Base-by-base conservation (phyloP, 1,140 invertebrate species). In the Drepana arcuata region DNA sequence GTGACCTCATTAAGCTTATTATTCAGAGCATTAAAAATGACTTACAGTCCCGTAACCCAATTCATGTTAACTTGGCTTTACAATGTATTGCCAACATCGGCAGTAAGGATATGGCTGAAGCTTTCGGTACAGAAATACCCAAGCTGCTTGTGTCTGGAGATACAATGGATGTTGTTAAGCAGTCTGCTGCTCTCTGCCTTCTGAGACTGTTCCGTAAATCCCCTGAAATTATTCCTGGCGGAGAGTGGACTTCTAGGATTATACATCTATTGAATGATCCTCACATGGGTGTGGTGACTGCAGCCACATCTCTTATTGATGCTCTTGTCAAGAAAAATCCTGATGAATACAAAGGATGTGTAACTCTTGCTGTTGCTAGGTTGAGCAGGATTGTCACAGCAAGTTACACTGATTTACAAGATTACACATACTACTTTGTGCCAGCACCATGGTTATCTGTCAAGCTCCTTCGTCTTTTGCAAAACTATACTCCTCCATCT, bases 31-130 rank as follows among this genome's bases (percentile, higher is more conserved):
- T 99, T 75, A 99, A 99, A 85, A 99, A 99, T 88, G 98, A 99
- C 86, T 86, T 99, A 55, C 89, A 90, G 53, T 98, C 96, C 32
- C 88, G 97, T 42, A 99, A 99, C 86, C 97, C 98, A 10, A 95
- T 99, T 59, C 97, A 99, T 75, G 96, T 99, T 10, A 99, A 98
- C 84, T 88, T 99, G 48, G 97, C 98, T n/a, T 87, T 99, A 34
- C 98, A 99, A 84, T 99, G 98, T 81, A 99, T 99, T 64, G 97
- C 98, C 9, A 99, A 99, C 83, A 99, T 99, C 83, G 98, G 98
- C 14, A 98, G 95, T 65, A 93, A 96, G 71, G 98, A 99, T 79
- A 99, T 99, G 98, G 97, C 97, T 11, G 98, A 99, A 80, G 96
- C 96, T 14, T 99, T 99, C 86, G 94, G 95, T 16, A 93, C 93